phyloP scores from a whole-genome alignment of 2,888 invertebrate species.

The Drosophila colorata region DNA sequence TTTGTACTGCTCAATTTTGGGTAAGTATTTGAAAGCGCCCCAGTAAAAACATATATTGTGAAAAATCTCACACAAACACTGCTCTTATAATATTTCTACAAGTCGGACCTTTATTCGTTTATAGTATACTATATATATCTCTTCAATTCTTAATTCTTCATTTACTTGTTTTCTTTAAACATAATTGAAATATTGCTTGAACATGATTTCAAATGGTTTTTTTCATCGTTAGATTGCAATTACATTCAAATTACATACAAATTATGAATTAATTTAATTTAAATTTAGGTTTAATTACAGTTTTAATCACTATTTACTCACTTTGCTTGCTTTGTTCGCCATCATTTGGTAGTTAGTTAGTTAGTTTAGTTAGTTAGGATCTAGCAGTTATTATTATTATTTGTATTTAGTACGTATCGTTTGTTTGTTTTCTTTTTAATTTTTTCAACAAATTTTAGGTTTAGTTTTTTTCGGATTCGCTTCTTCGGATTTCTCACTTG shows the following conservation, averaged over 20 bases:
- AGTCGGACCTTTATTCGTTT: slow-evolving; percentile 71
- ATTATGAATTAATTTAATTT: slow-evolving; percentile 41
- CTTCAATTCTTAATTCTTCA: slow-evolving; percentile 16
- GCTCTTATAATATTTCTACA: slow-evolving; percentile 64
- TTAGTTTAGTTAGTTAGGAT: slow-evolving; percentile 51
- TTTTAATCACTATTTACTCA: slow-evolving; percentile 70
- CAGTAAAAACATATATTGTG: not conserved
- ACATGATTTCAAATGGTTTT: slow-evolving; percentile 39
- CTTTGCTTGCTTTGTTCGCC: slow-evolving; percentile 62
- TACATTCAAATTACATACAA: slow-evolving; percentile 56
- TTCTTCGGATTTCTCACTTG: slow-evolving; percentile 16
- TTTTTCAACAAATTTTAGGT: slow-evolving; percentile 12
- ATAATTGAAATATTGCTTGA: slow-evolving; percentile 79
- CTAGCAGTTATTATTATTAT: slow-evolving; percentile 58
- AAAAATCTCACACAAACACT: slow-evolving; percentile 23
- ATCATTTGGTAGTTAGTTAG: slow-evolving; percentile 50
- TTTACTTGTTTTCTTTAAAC: slow-evolving; percentile 24
- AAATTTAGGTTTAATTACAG: slow-evolving; percentile 47
- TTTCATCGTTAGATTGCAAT: slow-evolving; percentile 56
- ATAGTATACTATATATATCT: slow-evolving; percentile 39
- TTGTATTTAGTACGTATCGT: slow-evolving; percentile 64
- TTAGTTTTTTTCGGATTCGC: not conserved
- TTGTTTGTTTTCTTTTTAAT: slow-evolving; percentile 23
- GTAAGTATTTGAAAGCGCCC: slow-evolving; percentile 6
- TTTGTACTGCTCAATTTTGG: no score